A percentile compares a stretch with the other conserved stretches of the same genome.
phyloP scores from a whole-genome alignment of 2,113 vertebrate genomes.

The human (Homo sapiens) region GRCh38 chr14:40647001-40647500 shows the following conservation, averaged over 20 bases:
- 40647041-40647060: neutral
- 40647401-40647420: neutral
- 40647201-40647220: neutral
- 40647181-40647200: neutral
- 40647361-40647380: neutral
- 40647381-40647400: neutral
- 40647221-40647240: neutral
- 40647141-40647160: neutral
- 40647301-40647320: neutral
- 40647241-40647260: neutral
- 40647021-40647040: neutral
- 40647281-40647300: neutral
- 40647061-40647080: neutral
- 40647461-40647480: neutral
- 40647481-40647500: neutral
- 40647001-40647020: neutral
- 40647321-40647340: neutral
- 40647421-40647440: neutral
- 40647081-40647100: neutral
- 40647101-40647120: neutral
- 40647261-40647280: neutral
- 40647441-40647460: neutral
- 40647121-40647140: neutral
- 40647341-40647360: neutral
- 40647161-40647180: neutral